A percentile compares a stretch with the other conserved stretches of the same genome.
Evolutionary conservation across 2,797 vertebrate genomes (phyloP).

Genomic region (Rhynchonycteris naso): DNA sequence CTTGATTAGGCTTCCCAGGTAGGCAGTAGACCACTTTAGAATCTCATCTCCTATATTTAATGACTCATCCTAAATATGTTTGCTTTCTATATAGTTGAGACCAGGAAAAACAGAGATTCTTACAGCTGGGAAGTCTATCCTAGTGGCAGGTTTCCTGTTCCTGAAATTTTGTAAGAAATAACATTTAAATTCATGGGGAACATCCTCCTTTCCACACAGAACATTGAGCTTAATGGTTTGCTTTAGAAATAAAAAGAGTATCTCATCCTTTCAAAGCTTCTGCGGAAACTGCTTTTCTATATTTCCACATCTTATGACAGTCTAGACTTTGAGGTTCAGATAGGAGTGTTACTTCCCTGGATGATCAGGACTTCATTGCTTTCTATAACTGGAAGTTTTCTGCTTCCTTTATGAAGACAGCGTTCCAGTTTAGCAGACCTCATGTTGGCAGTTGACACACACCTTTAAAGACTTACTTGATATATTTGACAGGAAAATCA

Average conservation of each 20-base stretch:
- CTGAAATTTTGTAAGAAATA: constrained; percentile 40
- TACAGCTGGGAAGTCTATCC: constrained; percentile 28
- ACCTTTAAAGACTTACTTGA: constrained; percentile 58
- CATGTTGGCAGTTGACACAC: constrained; percentile 36
- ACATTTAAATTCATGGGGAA: not conserved
- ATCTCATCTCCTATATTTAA: not conserved
- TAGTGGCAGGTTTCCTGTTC: constrained; percentile 10
- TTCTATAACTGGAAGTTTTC: constrained; percentile 14
- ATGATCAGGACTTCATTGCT: not conserved
- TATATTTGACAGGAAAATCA: constrained; percentile 55
- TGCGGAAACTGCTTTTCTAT: not conserved
- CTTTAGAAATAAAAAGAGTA: constrained; percentile 57
- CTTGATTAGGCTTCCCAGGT: not conserved
- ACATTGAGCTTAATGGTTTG: constrained; percentile 27
- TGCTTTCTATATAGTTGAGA: constrained; percentile 11
- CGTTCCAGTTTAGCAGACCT: constrained; percentile 23
- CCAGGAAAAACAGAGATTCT: constrained; percentile 29
- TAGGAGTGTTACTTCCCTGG: not conserved
- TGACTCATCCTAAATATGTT: not conserved
- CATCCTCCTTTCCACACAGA: not conserved
- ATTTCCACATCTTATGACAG: not conserved
- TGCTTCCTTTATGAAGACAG: constrained; percentile 45
- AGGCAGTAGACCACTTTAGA: not conserved
- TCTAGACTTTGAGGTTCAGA: not conserved
- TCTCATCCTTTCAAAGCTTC: not conserved